These are phyloP conservation scores for Brachymystax lenok DNA, from an alignment of 2,797 vertebrate genomes.

Conservation along the genomic window DNA sequence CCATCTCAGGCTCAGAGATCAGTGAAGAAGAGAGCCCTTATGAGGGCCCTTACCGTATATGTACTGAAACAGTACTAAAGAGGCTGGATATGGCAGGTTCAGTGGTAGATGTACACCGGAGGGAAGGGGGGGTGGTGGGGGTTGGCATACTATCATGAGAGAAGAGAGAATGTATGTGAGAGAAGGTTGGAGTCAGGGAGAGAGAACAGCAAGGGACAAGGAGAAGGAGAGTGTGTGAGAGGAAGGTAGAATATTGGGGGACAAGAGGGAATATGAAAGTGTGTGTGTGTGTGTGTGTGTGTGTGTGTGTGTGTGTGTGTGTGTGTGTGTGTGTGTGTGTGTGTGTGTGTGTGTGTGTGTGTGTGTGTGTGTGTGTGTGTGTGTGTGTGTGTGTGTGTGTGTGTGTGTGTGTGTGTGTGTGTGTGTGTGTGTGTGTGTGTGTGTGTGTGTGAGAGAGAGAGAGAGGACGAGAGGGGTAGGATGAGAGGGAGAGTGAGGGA, in stretches of 20 bases:
- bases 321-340: conserved; percentile 12
- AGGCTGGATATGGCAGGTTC: background rate
- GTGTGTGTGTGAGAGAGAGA: conserved; percentile 42
- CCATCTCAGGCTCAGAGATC: background rate
- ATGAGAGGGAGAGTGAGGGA: conserved; percentile 38
- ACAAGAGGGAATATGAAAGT: background rate
- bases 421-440: conserved; percentile 2
- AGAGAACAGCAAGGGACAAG: background rate
- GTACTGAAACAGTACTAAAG: conserved; percentile 1
- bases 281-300: conserved; percentile 5
- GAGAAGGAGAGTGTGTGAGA: background rate
- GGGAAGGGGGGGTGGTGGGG: conserved; percentile 22
- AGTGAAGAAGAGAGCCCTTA: background rate
- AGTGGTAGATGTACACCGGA: background rate
- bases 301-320: conserved; percentile 10
- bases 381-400: conserved; percentile 10
- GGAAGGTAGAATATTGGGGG: background rate
- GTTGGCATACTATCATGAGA: background rate
- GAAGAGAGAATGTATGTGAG: background rate
- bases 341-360: conserved; percentile 2
- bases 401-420: conserved; percentile 12
- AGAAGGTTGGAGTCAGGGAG: background rate
- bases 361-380: conserved; percentile 4
- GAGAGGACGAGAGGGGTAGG: conserved; percentile 49
- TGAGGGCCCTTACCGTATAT: background rate